Evolutionary conservation across 1,140 invertebrate genomes (phyloP).

Genomic region (Melitaea cinxia): DNA sequence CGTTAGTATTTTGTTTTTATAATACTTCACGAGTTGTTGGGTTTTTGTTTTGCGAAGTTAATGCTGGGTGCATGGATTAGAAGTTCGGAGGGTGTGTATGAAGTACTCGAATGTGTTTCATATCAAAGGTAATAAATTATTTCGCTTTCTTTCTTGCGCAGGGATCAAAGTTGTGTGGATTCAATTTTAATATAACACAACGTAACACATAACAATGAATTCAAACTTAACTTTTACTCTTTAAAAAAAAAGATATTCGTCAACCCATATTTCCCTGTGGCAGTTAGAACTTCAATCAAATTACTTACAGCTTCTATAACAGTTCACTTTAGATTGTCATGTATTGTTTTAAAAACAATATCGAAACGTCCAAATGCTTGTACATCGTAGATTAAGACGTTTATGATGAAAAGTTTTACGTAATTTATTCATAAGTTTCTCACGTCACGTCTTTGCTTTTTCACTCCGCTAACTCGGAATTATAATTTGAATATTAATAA

Average conservation of each 20-base stretch:
- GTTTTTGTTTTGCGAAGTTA: conserved; percentile 65
- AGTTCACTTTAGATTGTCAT: not conserved
- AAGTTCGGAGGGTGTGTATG: conserved; percentile 30
- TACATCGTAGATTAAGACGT: conserved; percentile 20
- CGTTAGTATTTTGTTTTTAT: conserved; percentile 73
- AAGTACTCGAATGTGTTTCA: conserved; percentile 23
- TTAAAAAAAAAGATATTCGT: no score
- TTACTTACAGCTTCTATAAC: no score
- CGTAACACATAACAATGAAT: not conserved
- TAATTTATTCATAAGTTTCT: conserved; percentile 73
- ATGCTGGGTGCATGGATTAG: conserved; percentile 45
- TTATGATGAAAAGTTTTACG: conserved; percentile 45
- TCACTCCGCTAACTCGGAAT: conserved; percentile 64
- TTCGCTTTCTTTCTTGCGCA: not conserved
- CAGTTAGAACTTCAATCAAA: no score
- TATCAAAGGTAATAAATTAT: conserved; percentile 18
- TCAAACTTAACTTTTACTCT: no score
- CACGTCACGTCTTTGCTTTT: conserved; percentile 78
- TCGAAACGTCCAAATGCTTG: not conserved
- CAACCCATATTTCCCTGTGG: no score
- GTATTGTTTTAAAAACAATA: not conserved
- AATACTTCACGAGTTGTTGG: conserved; percentile 68
- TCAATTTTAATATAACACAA: not conserved
- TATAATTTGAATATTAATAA: conserved; percentile 80
- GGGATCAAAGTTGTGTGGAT: not conserved